These are phyloP conservation scores for Coptotermes formosanus DNA, from an alignment of 1,140 invertebrate genomes.

Conservation along the genomic window DNA sequence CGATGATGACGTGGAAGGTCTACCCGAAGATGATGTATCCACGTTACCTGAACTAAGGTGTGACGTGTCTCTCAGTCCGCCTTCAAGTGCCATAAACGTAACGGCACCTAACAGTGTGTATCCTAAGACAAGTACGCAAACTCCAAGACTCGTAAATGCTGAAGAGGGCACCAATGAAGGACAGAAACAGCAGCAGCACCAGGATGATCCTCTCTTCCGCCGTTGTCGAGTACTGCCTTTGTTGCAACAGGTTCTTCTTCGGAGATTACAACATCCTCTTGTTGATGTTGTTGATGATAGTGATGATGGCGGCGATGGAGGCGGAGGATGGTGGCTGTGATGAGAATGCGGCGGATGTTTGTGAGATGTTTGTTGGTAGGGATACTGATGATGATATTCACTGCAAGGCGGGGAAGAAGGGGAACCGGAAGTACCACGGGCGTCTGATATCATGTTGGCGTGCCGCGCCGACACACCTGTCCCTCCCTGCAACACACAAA, in stretches of 20 bases:
- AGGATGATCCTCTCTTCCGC: conserved; percentile 42
- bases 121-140: conserved; percentile 80
- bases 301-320: conserved; percentile 20
- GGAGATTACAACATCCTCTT: conserved; percentile 19
- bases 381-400: background rate
- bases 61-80: conserved; percentile 47
- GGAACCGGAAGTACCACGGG: background rate
- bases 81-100: conserved; percentile 86
- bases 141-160: conserved; percentile 60
- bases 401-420: conserved; percentile 7
- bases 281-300: conserved; percentile 10
- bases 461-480: background rate
- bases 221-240: conserved; percentile 15
- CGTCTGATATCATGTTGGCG: conserved; percentile 17
- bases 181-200: conserved; percentile 48
- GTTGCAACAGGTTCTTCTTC: background rate
- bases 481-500: background rate
- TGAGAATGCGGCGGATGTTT: conserved; percentile 12
- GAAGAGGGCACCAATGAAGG: conserved; percentile 48
- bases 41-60: background rate
- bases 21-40: background rate
- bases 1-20: background rate
- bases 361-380: conserved; percentile 6
- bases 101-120: conserved; percentile 91
- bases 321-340: conserved; percentile 9